A percentile compares a stretch with the other conserved stretches of the same genome.
These are phyloP conservation scores for Oncorhynchus masou DNA, from an alignment of 2,113 vertebrate genomes.

Conservation along the genomic window DNA sequence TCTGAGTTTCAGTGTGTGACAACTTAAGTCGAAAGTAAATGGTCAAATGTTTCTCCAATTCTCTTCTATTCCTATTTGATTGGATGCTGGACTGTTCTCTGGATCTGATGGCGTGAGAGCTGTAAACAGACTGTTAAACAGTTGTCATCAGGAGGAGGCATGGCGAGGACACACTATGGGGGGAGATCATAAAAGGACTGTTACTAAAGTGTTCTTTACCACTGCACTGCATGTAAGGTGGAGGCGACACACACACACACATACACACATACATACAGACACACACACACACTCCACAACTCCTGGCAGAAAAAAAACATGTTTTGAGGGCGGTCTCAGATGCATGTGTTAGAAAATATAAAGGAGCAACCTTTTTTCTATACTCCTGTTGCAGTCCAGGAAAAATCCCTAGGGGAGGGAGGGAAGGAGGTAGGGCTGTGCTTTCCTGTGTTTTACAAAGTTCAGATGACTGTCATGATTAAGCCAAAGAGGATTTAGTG, in stretches of 20 bases:
- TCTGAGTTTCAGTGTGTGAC: too few species aligned
- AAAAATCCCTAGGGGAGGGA: slow-evolving; percentile 43
- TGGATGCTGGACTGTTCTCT: neutral
- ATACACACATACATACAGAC: too few species aligned
- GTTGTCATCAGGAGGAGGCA: slow-evolving; percentile 56
- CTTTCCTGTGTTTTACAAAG: slow-evolving; percentile 68
- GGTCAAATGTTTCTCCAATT: neutral
- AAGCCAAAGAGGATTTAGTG: slow-evolving; percentile 76
- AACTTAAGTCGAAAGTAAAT: too few species aligned
- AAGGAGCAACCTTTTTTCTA: slow-evolving; percentile 48
- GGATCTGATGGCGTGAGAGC: slow-evolving; percentile 20
- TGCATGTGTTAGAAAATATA: slow-evolving; percentile 57
- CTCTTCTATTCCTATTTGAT: neutral
- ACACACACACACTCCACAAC: slow-evolving; percentile 8
- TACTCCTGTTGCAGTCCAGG: slow-evolving; percentile 8
- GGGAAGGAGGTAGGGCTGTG: slow-evolving; percentile 22
- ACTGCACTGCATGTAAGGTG: slow-evolving; percentile 1
- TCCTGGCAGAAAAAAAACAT: neutral
- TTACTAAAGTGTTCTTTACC: neutral
- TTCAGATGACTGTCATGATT: slow-evolving; percentile 77
- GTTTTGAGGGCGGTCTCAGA: slow-evolving; percentile 40
- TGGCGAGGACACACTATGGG: neutral
- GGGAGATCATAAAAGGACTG: slow-evolving; percentile 45
- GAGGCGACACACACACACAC: neutral
- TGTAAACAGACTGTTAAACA: slow-evolving; percentile 22